Conservation (phyloP, 2,888 invertebrate species). For the Tachina lurida region DNA sequence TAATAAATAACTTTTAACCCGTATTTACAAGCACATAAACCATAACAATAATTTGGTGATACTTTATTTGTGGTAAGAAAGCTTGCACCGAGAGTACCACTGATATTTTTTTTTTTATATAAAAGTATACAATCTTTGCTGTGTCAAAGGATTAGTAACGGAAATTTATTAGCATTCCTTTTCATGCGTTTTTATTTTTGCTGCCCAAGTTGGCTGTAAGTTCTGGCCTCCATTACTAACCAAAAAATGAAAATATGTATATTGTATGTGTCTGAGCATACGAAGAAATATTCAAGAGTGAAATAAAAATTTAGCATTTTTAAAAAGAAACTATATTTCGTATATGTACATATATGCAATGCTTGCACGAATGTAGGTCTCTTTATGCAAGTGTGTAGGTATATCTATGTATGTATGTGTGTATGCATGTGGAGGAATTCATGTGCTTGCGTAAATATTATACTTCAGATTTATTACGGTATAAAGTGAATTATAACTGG, state of each 20-base stretch:
- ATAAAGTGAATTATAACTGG: slow-evolving; percentile 70
- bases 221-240: slow-evolving; percentile 28
- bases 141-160: slow-evolving; percentile 72
- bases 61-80: slow-evolving; percentile 41
- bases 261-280: not conserved
- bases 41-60: slow-evolving; percentile 58
- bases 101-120: slow-evolving; percentile 15
- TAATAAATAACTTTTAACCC: slow-evolving; percentile 56
- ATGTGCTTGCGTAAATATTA: not conserved
- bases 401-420: not conserved
- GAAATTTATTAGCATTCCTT: slow-evolving; percentile 70
- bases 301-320: slow-evolving; percentile 23
- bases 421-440: not conserved
- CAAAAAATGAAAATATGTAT: not conserved
- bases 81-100: slow-evolving; percentile 28
- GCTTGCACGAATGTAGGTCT: not conserved
- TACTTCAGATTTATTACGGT: slow-evolving; percentile 68
- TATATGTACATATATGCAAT: not conserved
- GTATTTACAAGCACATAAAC: slow-evolving; percentile 26
- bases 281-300: slow-evolving; percentile 6
- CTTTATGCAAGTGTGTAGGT: too few species aligned
- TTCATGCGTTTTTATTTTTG: slow-evolving; percentile 11
- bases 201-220: not conserved
- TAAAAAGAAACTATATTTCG: slow-evolving; percentile 17
- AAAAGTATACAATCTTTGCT: slow-evolving; percentile 50